These are phyloP conservation scores for Bothrops jararaca DNA, from an alignment of 2,113 vertebrate genomes.

Conservation along the genomic window DNA sequence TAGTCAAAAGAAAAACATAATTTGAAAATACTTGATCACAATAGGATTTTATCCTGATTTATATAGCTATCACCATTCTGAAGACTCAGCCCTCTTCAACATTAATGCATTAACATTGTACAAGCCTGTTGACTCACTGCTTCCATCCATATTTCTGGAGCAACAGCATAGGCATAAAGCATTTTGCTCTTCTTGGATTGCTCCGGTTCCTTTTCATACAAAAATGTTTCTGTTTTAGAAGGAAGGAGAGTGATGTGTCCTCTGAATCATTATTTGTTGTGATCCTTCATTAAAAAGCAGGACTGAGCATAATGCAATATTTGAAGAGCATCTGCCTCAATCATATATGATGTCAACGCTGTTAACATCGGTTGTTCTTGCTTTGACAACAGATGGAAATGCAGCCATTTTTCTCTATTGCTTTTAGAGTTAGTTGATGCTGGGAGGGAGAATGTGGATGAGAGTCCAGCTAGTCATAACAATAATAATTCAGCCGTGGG, in stretches of 20 bases:
- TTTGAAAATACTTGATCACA: constrained; percentile 51
- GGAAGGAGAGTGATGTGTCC: background rate
- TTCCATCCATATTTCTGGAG: constrained; percentile 72
- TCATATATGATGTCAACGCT: constrained; percentile 19
- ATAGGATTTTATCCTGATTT: constrained; percentile 57
- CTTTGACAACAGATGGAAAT: no score
- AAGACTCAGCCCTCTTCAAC: constrained; percentile 65
- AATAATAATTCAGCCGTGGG: no score
- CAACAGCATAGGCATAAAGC: constrained; percentile 63
- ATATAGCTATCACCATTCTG: constrained; percentile 53
- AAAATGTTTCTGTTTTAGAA: constrained; percentile 26
- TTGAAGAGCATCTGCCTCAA: constrained; percentile 59
- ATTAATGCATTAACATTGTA: constrained; percentile 63
- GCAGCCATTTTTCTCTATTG: no score
- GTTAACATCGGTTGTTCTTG: no score
- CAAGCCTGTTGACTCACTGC: constrained; percentile 63
- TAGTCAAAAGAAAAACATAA: constrained; percentile 51
- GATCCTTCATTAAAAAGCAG: background rate
- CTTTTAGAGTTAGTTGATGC: no score
- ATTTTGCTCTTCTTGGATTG: constrained; percentile 53
- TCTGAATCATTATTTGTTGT: constrained; percentile 30
- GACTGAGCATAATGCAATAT: constrained; percentile 33
- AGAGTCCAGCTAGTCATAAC: no score
- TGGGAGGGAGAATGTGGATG: no score
- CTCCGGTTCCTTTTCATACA: constrained; percentile 19